Percentiles rank a stretch among this genome's conserved stretches.
Conservation (phyloP, 2,113 vertebrate species). For the Glaucidium brasilianum region DNA sequence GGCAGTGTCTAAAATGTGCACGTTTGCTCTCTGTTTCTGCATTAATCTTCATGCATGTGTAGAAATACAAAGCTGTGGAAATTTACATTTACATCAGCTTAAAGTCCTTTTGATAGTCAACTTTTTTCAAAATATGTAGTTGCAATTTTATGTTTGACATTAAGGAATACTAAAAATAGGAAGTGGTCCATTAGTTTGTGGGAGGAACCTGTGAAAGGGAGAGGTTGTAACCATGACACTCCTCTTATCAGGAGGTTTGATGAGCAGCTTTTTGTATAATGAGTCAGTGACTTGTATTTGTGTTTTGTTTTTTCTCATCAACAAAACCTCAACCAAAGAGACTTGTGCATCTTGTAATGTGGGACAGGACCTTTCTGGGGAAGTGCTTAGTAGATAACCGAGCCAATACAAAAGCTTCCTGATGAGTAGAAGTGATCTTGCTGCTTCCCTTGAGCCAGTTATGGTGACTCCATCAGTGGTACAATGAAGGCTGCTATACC, state of each 20-base stretch:
- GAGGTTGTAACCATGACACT: background rate
- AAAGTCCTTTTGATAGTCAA: background rate
- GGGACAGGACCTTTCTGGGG: background rate
- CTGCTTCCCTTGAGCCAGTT: background rate
- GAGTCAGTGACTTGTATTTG: background rate
- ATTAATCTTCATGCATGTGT: fast-evolving
- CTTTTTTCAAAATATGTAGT: background rate
- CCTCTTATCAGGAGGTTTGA: background rate
- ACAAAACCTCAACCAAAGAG: background rate
- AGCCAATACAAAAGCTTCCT: background rate
- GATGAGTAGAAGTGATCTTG: background rate
- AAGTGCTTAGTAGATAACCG: background rate
- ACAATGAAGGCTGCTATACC: background rate
- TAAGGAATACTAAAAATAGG: background rate
- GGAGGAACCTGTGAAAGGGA: background rate
- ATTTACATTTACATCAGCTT: background rate
- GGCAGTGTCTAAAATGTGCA: background rate
- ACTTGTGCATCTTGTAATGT: background rate
- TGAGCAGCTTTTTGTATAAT: background rate
- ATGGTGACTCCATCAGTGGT: background rate
- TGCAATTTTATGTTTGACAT: background rate
- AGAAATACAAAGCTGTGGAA: background rate
- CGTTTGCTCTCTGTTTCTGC: fast-evolving
- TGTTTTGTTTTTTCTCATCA: no score
- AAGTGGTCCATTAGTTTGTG: background rate